Evolutionary conservation across 23 tunicate genomes (phyloP), one percentile per base, ranked within the genome.

Genomic region (Ciona savignyi): DNA sequence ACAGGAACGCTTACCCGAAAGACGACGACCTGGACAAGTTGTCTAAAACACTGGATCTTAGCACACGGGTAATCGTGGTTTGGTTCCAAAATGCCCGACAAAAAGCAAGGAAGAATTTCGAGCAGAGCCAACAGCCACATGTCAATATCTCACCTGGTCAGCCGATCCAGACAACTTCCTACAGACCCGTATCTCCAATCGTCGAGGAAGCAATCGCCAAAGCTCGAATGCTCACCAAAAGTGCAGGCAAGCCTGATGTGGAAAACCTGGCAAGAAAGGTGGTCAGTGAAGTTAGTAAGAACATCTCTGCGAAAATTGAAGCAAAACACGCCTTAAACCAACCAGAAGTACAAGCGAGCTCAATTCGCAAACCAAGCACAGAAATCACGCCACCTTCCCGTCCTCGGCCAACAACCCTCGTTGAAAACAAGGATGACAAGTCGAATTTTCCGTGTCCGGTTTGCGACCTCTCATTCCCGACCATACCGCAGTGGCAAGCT

Each of bases 51-150:
- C 72, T 91, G 30, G 78, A 72, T 62, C 80, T 91, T 3, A 81
- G 88, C 76, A 81, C 87, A 1, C 65, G 97, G 27, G 97, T 91
- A 0, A 91, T 91, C 24, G 97, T 91, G 2, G 97, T 91, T 2
- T 91, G 97, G 97, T 91, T 91, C 67, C 97, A 91, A 74, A 91
- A 91, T 62, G 97, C 97, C 3, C 83, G 97, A 22, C 97, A 91
- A 65, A 91, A 91, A 60, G 97, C 97, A 33, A 70, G 97, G 32
- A 91, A 85, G 73, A 77, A 79, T 30, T 77, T 62, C 68, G 97
- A 91, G 66, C 83, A 86, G 74, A 82, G 75, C 30, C 97, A 91
- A 61, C 74, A 61, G 51, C 62, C 75, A 1, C 78, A 65, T 9
- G 62, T 20, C 20, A 30, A 30, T 24, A 20, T 30, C 35, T 32